These are phyloP conservation scores for Hipparchia sbordonii DNA, from an alignment of 2,888 invertebrate genomes.

Conservation along the genomic window DNA sequence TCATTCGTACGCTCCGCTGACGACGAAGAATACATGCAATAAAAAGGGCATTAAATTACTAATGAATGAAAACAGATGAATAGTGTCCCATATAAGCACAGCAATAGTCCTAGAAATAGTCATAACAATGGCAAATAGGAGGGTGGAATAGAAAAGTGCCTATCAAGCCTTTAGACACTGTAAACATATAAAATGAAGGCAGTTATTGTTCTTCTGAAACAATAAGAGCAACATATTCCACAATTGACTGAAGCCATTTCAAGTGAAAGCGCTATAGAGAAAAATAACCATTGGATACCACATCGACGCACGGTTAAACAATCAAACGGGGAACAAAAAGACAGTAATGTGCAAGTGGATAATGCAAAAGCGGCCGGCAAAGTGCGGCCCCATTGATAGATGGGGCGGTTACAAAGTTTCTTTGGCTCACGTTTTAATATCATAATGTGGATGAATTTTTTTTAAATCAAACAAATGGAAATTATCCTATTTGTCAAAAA, in stretches of 20 bases:
- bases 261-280: slow-evolving; percentile 76
- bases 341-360: slow-evolving; percentile 80
- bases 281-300: slow-evolving; percentile 75
- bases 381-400: slow-evolving; percentile 46
- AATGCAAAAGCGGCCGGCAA: slow-evolving; percentile 61
- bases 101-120: slow-evolving; percentile 42
- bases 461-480: background rate
- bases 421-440: slow-evolving; percentile 7
- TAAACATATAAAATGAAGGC: slow-evolving; percentile 80
- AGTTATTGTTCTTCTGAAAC: slow-evolving; percentile 79
- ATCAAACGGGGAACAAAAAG: slow-evolving; percentile 81
- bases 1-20: background rate
- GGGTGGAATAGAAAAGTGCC: slow-evolving; percentile 72
- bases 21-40: slow-evolving; percentile 28
- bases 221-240: slow-evolving; percentile 80
- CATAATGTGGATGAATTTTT: background rate
- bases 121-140: slow-evolving; percentile 42
- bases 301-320: slow-evolving; percentile 82
- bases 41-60: slow-evolving; percentile 37
- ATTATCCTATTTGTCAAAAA: too few species aligned
- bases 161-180: slow-evolving; percentile 76
- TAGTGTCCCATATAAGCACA: slow-evolving; percentile 40
- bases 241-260: slow-evolving; percentile 79
- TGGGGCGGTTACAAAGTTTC: slow-evolving; percentile 28
- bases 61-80: slow-evolving; percentile 40